Base-by-base conservation (phyloP, 2,888 invertebrate genomes). In the Dendrolimus pini region DNA sequence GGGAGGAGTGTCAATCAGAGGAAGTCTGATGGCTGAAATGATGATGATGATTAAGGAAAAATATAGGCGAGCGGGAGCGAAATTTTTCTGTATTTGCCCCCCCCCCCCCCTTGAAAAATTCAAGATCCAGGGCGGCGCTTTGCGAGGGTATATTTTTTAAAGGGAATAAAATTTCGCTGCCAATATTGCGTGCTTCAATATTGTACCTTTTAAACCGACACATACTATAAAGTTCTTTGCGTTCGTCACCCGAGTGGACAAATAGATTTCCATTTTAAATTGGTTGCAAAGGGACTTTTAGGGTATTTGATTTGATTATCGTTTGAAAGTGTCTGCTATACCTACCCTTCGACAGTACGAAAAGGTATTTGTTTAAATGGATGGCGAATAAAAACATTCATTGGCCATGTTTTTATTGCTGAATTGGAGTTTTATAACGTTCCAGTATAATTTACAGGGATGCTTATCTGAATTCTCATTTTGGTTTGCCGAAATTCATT, bases 311-410 rank as follows among this genome's bases (percentile, higher is more conserved):
- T 65, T 65, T 63, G 62, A 65, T 63, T 64, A 60, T 62, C 30
- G 30, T 30, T 30, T 47, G 9, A 47, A 47, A 12, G 47, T 47
- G 47, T 9, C 57, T 55, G 58, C 30, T 30, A 64, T 62, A 57
- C 61, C 59, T 55, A 60, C 57, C 56, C 55, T 60, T 57, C 56
- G 52, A 57, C 58, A 55, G 55, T 58, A 41, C 54, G 55, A 30
- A 30, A 60, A 60, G 59, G 68, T 70, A 64, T 64, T 65, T 66
- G 68, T 69, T 70, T 72, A 72, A 71, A 68, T 72, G 62, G 63
- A 65, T 63, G 63, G 58, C 63, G 66, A 68, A 70, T 65, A 69
- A 73, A 69, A 61, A 62, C 63, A 68, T 69, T 69, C 67, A 62
- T 68, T 71, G 62, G 65, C 62, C 62, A 63, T 64, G 58, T 60